A percentile compares a stretch with the other conserved stretches of the same genome.
Evolutionary conservation across 2,797 vertebrate species (phyloP).

Genomic region (Prionace glauca): DNA sequence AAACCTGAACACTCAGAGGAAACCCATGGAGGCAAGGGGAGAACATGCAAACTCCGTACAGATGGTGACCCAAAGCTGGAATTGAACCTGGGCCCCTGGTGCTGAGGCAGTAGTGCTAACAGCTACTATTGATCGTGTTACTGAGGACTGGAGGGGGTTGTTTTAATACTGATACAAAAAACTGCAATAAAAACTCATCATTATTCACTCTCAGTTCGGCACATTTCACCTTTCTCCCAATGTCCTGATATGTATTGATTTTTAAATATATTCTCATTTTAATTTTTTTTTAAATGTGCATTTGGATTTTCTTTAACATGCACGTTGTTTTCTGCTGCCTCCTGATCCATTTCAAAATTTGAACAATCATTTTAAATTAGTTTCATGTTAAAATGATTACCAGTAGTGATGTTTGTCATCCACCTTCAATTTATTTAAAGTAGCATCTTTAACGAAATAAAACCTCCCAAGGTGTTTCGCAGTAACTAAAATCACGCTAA

Average conservation of each 20-base stretch:
- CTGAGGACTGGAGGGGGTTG: not conserved
- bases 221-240: not conserved
- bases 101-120: too few relatives aligned
- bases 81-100: too few relatives aligned
- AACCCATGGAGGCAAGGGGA: too few relatives aligned
- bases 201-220: not conserved
- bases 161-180: not conserved
- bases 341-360: not conserved
- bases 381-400: not conserved
- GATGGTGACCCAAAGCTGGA: too few relatives aligned
- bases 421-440: not conserved
- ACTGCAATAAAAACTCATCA: not conserved
- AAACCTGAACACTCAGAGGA: too few relatives aligned
- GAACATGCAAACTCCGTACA: too few relatives aligned
- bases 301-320: not conserved
- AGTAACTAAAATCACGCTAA: too few relatives aligned
- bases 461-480: too few relatives aligned
- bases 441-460: too few relatives aligned
- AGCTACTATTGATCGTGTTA: not conserved
- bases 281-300: not conserved
- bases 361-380: not conserved
- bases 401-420: not conserved
- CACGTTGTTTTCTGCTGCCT: not conserved
- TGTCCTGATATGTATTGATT: not conserved
- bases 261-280: not conserved